phyloP scores from a whole-genome alignment of 1,140 invertebrate genomes.

The Bombus picipes region DNA sequence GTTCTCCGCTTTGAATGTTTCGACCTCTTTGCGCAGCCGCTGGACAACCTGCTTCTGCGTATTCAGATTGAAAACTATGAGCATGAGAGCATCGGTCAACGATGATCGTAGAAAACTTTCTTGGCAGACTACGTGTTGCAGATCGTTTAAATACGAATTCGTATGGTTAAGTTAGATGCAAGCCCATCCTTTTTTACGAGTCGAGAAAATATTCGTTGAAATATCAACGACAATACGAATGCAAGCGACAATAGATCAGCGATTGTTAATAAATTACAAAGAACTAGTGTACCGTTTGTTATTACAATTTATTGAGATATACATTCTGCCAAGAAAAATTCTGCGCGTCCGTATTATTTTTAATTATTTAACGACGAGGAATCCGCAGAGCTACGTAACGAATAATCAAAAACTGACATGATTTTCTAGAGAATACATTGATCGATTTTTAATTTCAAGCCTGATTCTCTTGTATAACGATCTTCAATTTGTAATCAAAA shows the following conservation, averaged over 20 bases:
- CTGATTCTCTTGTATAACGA: not conserved
- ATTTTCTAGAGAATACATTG: not conserved
- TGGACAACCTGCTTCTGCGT: conserved; percentile 77
- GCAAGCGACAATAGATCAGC: not conserved
- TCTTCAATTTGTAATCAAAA: not conserved
- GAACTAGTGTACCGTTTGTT: not conserved
- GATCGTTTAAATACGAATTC: conserved; percentile 33
- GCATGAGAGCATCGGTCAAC: conserved; percentile 29
- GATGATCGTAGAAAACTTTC: conserved; percentile 46
- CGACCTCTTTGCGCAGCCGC: conserved; percentile 77
- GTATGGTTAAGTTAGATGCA: not conserved
- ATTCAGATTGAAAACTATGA: conserved; percentile 44
- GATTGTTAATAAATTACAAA: not conserved
- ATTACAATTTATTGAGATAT: not conserved
- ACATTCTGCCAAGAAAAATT: conserved; percentile 14
- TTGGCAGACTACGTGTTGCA: conserved; percentile 35
- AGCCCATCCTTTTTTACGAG: not conserved
- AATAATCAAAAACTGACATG: not conserved
- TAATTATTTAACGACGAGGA: not conserved
- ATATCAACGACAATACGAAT: not conserved
- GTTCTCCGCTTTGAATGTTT: conserved; percentile 72
- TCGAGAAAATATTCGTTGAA: not conserved
- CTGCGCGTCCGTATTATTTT: too few relatives aligned
- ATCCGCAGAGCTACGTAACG: not conserved
- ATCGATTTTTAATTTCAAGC: not conserved